These are phyloP conservation scores for Pentamera pediparva DNA, from an alignment of 53 echinoderm and acorn worm genomes.

Conservation along the genomic window DNA sequence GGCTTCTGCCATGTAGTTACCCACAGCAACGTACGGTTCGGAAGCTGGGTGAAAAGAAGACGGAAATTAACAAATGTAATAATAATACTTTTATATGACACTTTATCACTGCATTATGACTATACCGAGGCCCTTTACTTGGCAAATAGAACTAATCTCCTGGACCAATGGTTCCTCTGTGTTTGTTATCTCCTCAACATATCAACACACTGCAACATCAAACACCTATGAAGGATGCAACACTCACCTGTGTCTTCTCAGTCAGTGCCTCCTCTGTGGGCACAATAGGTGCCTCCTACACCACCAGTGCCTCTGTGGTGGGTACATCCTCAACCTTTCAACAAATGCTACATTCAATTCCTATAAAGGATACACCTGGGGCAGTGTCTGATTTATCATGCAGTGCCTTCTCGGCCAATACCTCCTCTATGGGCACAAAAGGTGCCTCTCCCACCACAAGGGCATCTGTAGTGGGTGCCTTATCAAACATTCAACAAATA, in stretches of 20 bases:
- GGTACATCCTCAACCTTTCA: no score
- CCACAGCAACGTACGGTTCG: constrained; percentile 67
- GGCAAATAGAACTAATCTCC: no score
- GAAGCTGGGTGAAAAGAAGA: constrained; percentile 31
- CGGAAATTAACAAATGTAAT: not conserved
- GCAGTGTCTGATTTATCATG: not conserved
- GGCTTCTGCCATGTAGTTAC: constrained; percentile 95
- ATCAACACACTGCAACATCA: no score
- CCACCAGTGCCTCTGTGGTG: not conserved
- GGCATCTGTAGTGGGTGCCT: no score
- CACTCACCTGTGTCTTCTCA: not conserved
- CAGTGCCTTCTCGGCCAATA: not conserved
- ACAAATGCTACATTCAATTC: no score
- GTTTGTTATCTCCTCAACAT: no score
- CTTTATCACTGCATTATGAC: no score
- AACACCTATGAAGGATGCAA: no score
- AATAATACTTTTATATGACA: not conserved
- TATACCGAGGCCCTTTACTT: not conserved
- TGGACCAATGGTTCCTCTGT: no score
- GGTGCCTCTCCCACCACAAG: constrained; percentile 23
- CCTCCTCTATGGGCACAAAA: not conserved
- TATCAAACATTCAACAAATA: no score
- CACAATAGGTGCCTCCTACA: constrained; percentile 18
- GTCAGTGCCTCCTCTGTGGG: not conserved
- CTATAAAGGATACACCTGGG: no score